Evolutionary conservation across 2,888 invertebrate genomes (phyloP), one percentile per base, ranked within the genome.

Genomic region (Pediacus dermestoides): DNA sequence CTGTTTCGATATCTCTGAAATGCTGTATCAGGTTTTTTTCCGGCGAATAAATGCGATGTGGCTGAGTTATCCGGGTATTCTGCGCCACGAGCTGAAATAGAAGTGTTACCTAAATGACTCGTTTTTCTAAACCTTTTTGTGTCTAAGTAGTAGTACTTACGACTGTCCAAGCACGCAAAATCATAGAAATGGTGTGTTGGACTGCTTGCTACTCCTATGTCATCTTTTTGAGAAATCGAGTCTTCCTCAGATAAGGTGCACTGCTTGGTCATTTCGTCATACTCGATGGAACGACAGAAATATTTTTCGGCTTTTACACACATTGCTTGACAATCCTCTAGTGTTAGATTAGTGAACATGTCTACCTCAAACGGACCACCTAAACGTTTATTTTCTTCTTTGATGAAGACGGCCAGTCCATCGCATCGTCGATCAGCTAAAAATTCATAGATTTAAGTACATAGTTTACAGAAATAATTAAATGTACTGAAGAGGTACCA

Each of bases 161-260:
- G 88, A 71, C 88, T 89, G 66, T 90, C 89, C 55, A 91, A 73
- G 64, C 91, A 91, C 41, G 90, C 87, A 40, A 91, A 80, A 69
- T 91, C 90, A 62, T 88, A 91, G 64, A 90, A 87, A 63, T 89
- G 85, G 68, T 89, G 88, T 6, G 86, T 86, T 2, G 86, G 85
- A 54, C 88, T 88, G 55, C 83, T 87, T 65, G 88, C 88, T 18
- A 85, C 82, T 30, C 88, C 85, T 53, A 91, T 81, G 62, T 90
- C 89, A 64, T 90, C 88, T 61, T 88, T 88, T 64, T 89, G 88
- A 0, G 89, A 90, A 23, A 88, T 82, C 0, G 90, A 90, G 64
- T 92, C 91, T 70, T 92, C 92, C 68, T 91, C 91, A 1, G 89
- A 90, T 25, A 92, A 74, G n/a, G 88, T 85, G 58, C 92, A 92